Conservation (phyloP, 1,140 invertebrate genomes). For the Monochamus saltuarius region DNA sequence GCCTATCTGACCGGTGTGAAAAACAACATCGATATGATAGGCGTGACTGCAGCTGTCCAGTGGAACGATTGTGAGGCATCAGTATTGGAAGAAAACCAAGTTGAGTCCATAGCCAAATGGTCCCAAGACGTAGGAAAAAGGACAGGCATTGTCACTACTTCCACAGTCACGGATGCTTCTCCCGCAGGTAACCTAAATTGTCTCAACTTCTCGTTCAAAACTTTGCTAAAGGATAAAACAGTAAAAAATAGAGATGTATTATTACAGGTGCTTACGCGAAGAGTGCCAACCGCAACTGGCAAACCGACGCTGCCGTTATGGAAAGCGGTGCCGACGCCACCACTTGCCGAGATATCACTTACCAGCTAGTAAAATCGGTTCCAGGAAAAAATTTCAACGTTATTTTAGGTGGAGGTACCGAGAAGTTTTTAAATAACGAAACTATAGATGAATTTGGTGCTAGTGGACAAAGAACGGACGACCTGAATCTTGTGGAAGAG, state of each 20-base stretch:
- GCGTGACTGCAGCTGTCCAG: conserved; percentile 67
- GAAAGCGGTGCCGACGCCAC: conserved; percentile 47
- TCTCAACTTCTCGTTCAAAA: no score
- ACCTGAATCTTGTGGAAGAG: conserved; percentile 55
- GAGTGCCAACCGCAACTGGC: conserved; percentile 74
- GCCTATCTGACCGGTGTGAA: conserved; percentile 84
- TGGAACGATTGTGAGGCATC: conserved; percentile 60
- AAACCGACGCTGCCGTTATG: conserved; percentile 66
- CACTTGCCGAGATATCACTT: conserved; percentile 71
- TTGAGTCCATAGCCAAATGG: conserved; percentile 70
- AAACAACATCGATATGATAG: conserved; percentile 74
- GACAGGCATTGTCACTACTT: conserved; percentile 78
- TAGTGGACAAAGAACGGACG: conserved; percentile 53
- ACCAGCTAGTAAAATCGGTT: conserved; percentile 69
- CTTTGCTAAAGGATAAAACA: no score
- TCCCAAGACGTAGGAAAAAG: conserved; percentile 70
- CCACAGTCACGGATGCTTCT: conserved; percentile 78
- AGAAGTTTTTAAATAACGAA: conserved; percentile 68
- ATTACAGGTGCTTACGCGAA: conserved; percentile 73
- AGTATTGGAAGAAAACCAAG: conserved; percentile 58
- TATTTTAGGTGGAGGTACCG: conserved; percentile 72
- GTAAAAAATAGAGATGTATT: no score
- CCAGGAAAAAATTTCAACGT: conserved; percentile 67
- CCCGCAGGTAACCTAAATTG: conserved; percentile 55
- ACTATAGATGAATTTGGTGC: conserved; percentile 55